phyloP scores from a whole-genome alignment of 1,140 invertebrate species.

The Brachionus sp. region DNA sequence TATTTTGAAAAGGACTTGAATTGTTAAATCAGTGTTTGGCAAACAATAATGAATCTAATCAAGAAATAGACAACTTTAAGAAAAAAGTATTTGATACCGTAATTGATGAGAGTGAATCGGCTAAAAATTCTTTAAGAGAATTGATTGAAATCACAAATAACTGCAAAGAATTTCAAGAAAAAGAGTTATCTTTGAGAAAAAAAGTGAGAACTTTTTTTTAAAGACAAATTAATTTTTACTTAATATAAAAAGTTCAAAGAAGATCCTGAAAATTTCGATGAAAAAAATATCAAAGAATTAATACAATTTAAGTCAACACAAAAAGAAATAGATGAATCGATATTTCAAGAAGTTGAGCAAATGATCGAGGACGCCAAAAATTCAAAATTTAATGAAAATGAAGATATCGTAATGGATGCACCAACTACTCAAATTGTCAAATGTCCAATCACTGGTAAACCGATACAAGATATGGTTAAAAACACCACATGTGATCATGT shows the following conservation, averaged over 20 bases:
- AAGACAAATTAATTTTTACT: not conserved
- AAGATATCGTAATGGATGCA: constrained; percentile 41
- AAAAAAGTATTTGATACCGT: not conserved
- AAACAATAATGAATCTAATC: not conserved
- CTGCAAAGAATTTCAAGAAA: not conserved
- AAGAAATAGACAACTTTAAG: not conserved
- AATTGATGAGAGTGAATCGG: not conserved
- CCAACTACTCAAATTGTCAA: constrained; percentile 17
- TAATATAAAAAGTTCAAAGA: not conserved
- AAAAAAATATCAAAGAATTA: constrained; percentile 13
- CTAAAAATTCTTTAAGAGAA: not conserved
- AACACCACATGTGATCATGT: constrained; percentile 32
- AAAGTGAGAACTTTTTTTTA: not conserved
- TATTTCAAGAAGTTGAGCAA: not conserved
- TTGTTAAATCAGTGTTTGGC: not conserved
- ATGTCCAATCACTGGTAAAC: constrained; percentile 43
- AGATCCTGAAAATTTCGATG: not conserved
- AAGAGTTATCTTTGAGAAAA: not conserved
- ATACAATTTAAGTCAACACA: not conserved
- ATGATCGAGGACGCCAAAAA: not conserved
- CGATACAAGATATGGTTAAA: not conserved
- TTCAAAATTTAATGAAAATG: not conserved
- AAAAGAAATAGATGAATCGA: not conserved
- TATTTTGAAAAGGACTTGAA: not conserved
- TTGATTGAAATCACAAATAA: not conserved